Conservation (phyloP, 2,888 invertebrate genomes). For the Cenopis cana region DNA sequence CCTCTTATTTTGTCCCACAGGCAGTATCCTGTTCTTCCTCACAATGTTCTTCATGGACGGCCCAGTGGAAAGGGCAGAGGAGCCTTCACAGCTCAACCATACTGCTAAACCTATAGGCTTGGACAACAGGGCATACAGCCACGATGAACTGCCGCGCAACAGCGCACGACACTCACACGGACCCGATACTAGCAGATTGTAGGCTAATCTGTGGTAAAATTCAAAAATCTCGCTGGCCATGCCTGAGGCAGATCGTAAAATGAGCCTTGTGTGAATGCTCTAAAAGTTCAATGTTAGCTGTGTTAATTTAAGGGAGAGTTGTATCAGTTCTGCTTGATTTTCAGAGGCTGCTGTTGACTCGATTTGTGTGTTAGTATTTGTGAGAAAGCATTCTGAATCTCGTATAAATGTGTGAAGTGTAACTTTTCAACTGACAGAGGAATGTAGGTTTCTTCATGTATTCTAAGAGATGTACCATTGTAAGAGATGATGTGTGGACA, state of each 20-base stretch:
- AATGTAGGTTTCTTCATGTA: too few species aligned
- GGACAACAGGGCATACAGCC: slow-evolving; percentile 83
- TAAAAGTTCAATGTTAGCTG: slow-evolving; percentile 6
- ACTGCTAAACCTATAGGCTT: slow-evolving; percentile 66
- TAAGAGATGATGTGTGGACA: neutral
- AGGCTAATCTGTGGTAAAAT: slow-evolving; percentile 18
- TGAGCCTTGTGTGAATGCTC: neutral
- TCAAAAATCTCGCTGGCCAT: neutral
- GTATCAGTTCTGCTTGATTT: neutral
- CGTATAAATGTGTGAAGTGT: neutral
- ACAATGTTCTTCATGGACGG: slow-evolving; percentile 94
- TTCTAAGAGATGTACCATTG: too few species aligned
- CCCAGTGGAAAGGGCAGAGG: slow-evolving; percentile 57
- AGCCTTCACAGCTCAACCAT: slow-evolving; percentile 43
- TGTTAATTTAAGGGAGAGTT: neutral
- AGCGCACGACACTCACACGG: slow-evolving; percentile 48
- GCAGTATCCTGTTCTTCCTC: slow-evolving; percentile 92
- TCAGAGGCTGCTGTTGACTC: slow-evolving; percentile 3
- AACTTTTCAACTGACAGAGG: too few species aligned
- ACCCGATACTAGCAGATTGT: slow-evolving; percentile 60
- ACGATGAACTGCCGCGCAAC: slow-evolving; percentile 71
- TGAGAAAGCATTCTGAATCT: slow-evolving; percentile 13
- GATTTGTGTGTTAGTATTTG: neutral
- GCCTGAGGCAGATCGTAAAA: neutral
- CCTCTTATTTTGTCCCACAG: slow-evolving; percentile 69